phyloP scores from a whole-genome alignment of 2,797 vertebrate genomes.

The Gymnothorax reevesii region DNA sequence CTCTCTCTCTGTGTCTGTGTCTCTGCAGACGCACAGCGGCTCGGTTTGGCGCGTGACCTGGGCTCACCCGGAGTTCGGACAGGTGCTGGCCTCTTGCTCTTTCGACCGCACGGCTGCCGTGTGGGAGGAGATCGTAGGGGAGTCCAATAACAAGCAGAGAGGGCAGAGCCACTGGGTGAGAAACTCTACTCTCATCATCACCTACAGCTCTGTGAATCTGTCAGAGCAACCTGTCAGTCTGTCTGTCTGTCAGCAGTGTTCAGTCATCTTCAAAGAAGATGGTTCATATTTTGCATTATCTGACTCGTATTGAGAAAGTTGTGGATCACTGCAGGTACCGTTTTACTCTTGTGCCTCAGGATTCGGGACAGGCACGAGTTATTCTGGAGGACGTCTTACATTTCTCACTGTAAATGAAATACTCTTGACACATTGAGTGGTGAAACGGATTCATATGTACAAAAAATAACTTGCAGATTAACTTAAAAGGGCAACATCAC shows the following conservation, averaged over 20 bases:
- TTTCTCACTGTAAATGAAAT: not conserved
- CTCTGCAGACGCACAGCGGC: conserved; percentile 87
- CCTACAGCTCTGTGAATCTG: no score
- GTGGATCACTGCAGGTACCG: no score
- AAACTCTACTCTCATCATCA: not conserved
- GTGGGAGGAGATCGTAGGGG: conserved; percentile 99
- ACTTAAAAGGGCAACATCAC: no score
- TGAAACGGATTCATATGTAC: not conserved
- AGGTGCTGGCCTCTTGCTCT: conserved; percentile 94
- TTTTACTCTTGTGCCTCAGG: no score
- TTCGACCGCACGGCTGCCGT: conserved; percentile 96
- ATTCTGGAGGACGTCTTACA: no score
- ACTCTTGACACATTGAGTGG: not conserved
- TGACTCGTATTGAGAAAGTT: no score
- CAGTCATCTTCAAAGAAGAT: not conserved
- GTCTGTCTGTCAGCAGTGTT: not conserved
- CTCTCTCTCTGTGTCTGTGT: no score
- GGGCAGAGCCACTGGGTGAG: conserved; percentile 97
- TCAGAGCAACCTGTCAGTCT: not conserved
- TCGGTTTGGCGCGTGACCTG: conserved; percentile 98
- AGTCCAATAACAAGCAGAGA: conserved; percentile 96
- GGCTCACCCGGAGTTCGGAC: conserved; percentile 98
- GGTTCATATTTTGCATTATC: no score
- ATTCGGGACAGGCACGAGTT: no score
- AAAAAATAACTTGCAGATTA: no score